A percentile compares a stretch with the other conserved stretches of the same genome.
Evolutionary conservation across 2,113 vertebrate genomes (phyloP).

Genomic region (Saguinus imperator): DNA sequence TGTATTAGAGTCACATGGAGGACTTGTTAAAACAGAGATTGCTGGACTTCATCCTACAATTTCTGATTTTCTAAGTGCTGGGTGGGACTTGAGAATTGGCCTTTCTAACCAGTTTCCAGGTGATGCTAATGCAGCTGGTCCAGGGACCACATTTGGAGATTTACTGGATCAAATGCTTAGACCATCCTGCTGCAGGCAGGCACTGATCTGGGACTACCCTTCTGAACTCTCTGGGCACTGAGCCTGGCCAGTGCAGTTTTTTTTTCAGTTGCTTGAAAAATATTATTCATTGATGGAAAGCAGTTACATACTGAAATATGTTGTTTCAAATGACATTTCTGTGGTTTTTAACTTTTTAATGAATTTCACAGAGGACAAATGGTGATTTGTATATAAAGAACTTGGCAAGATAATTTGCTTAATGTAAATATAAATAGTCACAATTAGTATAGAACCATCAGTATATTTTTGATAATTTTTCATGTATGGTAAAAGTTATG

Average conservation of each 20-base stretch:
- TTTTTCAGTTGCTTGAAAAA: constrained; percentile 52
- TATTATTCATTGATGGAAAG: constrained; percentile 81
- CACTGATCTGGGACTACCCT: background rate
- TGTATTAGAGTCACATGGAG: background rate
- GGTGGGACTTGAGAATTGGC: background rate
- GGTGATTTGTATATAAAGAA: constrained; percentile 89
- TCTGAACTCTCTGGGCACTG: background rate
- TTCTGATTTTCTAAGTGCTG: background rate
- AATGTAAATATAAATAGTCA: constrained; percentile 87
- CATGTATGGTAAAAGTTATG: constrained; percentile 82
- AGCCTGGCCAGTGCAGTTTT: background rate
- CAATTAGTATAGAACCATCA: constrained; percentile 86
- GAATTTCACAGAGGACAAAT: constrained; percentile 84
- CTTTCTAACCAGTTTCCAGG: constrained; percentile 26
- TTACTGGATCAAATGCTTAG: background rate
- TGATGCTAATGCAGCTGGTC: background rate
- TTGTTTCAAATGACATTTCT: constrained; percentile 87
- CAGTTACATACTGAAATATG: constrained; percentile 81
- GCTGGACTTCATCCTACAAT: background rate
- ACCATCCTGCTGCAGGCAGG: background rate
- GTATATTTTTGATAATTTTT: constrained; percentile 91
- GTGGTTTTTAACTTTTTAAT: constrained; percentile 89
- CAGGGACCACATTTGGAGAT: background rate
- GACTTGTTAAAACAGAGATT: background rate
- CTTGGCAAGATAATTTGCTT: constrained; percentile 86